These are phyloP conservation scores for Gallinago nigripennis DNA, from an alignment of 2,797 vertebrate species.

Conservation along the genomic window DNA sequence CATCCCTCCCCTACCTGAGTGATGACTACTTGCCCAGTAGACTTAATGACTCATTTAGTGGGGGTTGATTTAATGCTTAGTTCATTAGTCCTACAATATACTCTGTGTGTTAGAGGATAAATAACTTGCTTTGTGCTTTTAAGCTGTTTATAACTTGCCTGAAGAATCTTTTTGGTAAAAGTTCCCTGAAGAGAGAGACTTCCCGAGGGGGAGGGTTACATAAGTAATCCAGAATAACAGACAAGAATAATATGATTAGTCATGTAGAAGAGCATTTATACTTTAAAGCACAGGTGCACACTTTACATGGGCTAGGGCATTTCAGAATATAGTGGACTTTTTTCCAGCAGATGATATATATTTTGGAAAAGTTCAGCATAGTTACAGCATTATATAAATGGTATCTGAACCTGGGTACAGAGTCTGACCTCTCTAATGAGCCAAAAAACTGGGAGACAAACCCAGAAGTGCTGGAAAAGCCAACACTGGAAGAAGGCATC, in stretches of 20 bases:
- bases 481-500: not conserved
- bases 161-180: conserved; percentile 31
- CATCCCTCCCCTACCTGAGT: not conserved
- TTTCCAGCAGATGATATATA: not conserved
- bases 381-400: not conserved
- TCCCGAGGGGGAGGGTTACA: conserved; percentile 23
- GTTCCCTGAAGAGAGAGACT: conserved; percentile 8
- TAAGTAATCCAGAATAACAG: conserved; percentile 54
- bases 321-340: not conserved
- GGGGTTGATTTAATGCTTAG: conserved; percentile 35
- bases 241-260: conserved; percentile 57
- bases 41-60: conserved; percentile 23
- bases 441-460: not conserved
- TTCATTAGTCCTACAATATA: conserved; percentile 16
- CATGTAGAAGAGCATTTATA: conserved; percentile 28
- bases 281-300: conserved; percentile 15
- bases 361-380: not conserved
- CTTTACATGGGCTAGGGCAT: not conserved
- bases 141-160: conserved; percentile 48
- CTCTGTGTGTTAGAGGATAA: not conserved
- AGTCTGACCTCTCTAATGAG: not conserved
- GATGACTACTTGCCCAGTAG: conserved; percentile 24
- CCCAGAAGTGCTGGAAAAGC: not conserved
- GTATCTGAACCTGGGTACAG: not conserved
- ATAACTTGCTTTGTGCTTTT: conserved; percentile 42